These are phyloP conservation scores for Collichthys lucidus DNA, from an alignment of 2,113 vertebrate genomes.

Conservation along the genomic window DNA sequence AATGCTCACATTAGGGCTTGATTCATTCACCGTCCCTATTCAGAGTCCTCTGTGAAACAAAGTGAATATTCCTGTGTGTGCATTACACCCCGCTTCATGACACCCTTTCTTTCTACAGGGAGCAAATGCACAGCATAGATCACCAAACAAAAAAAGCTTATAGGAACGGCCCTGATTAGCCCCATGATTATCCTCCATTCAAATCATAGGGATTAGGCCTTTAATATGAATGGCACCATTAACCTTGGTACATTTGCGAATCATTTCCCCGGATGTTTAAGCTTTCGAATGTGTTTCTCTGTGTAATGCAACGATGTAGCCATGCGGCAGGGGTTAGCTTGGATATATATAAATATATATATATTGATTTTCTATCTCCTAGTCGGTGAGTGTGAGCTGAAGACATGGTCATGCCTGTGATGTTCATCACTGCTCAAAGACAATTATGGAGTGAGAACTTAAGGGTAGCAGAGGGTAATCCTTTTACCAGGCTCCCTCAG, in stretches of 20 bases:
- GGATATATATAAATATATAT: not conserved
- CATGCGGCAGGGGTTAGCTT: conserved; percentile 22
- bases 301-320: conserved; percentile 51
- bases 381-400: conserved; percentile 54
- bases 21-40: conserved; percentile 69
- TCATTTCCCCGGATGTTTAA: conserved; percentile 61
- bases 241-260: conserved; percentile 70
- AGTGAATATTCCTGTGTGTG: conserved; percentile 66
- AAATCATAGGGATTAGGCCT: conserved; percentile 57
- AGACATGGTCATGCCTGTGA: conserved; percentile 66
- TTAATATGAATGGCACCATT: conserved; percentile 65
- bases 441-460: conserved; percentile 81
- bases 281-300: conserved; percentile 42
- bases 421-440: conserved; percentile 81
- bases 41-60: conserved; percentile 64
- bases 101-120: conserved; percentile 63
- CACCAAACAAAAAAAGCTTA: conserved; percentile 76
- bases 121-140: conserved; percentile 73
- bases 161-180: conserved; percentile 68
- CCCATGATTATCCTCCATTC: conserved; percentile 66
- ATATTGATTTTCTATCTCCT: conserved; percentile 71
- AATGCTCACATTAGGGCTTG: conserved; percentile 71
- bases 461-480: conserved; percentile 81
- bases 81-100: conserved; percentile 61
- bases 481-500: conserved; percentile 78